Evolutionary conservation across 2,888 invertebrate species (phyloP), one percentile per base, ranked within the genome.

Genomic region (Cosmia trapezina): DNA sequence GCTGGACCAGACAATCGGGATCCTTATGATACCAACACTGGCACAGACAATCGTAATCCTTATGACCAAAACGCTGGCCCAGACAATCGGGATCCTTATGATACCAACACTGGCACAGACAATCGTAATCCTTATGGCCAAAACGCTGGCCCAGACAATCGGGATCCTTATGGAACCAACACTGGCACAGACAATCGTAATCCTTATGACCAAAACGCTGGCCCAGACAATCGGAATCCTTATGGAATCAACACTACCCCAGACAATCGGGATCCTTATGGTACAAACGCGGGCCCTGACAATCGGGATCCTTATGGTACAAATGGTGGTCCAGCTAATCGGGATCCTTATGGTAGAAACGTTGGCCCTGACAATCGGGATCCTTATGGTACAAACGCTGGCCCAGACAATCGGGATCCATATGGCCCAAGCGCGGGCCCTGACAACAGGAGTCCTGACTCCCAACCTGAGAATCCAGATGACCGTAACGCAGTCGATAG

Each of bases 391-490:
- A 22, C 37, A 59, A 49, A 9, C 4, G 2, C 28, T 0, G 4
- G 22, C 22, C 19, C 70, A 14, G 49, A 28, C n/a, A 49, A 47
- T 28, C 47, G n/a, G 2, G 9, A 70, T 37, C 2, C 41, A 7
- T 57, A 49, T 43, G 45, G 8, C 1, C 0, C n/a, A n/a, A 33
- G 5, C 6, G 11, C 8, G 0, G 0, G 17, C 0, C 8, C 41
- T 0, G 49, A 71, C 41, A 49, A 9, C 53, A 0, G 65, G 64
- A 43, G 17, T 28, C 4, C 53, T 47, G 45, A 33, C 9, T 43
- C 33, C 19, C 37, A 19, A 33, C 0, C 8, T 51, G 37, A n/a
- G 1, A 51, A 28, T 51, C 61, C 76, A 45, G 63, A 78, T 78
- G 22, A 78, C 22, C 63, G 47, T 37, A 28, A 49, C n/a, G 45